phyloP scores from a whole-genome alignment of 1,140 invertebrate genomes.

The Rhyacophila brunnea region DNA sequence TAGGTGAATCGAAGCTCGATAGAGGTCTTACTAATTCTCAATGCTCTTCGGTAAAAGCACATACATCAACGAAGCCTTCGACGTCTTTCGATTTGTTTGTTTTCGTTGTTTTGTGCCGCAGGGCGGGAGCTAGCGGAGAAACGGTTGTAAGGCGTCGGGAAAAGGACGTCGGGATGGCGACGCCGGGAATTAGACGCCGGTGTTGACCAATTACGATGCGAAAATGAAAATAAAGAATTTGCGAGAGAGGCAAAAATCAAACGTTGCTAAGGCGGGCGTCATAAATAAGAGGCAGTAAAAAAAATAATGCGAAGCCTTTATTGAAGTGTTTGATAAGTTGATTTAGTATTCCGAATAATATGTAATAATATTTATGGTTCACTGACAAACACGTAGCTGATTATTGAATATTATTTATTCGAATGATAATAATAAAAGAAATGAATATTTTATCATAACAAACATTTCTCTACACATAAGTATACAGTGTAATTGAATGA shows the following conservation, averaged over 20 bases:
- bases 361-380: no score
- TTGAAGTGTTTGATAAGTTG: no score
- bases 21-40: conserved; percentile 29
- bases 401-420: no score
- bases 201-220: conserved; percentile 34
- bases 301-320: conserved; percentile 6
- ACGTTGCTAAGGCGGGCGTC: conserved; percentile 9
- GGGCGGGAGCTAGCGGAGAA: no score
- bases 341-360: no score
- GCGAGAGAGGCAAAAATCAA: conserved; percentile 18
- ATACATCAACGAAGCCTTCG: conserved; percentile 23
- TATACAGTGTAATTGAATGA: no score
- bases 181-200: conserved; percentile 22
- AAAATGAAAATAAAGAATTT: conserved; percentile 24
- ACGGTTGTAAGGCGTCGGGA: no score
- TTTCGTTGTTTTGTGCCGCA: conserved; percentile 30
- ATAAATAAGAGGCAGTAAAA: conserved; percentile 8
- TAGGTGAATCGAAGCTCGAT: conserved; percentile 7
- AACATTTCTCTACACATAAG: no score
- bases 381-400: no score
- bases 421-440: no score
- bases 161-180: background rate
- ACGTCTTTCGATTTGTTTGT: conserved; percentile 32
- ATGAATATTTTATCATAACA: no score
- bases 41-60: conserved; percentile 26